Evolutionary conservation across 2,797 vertebrate species (phyloP).

Genomic region (Peromyscus eremicus): DNA sequence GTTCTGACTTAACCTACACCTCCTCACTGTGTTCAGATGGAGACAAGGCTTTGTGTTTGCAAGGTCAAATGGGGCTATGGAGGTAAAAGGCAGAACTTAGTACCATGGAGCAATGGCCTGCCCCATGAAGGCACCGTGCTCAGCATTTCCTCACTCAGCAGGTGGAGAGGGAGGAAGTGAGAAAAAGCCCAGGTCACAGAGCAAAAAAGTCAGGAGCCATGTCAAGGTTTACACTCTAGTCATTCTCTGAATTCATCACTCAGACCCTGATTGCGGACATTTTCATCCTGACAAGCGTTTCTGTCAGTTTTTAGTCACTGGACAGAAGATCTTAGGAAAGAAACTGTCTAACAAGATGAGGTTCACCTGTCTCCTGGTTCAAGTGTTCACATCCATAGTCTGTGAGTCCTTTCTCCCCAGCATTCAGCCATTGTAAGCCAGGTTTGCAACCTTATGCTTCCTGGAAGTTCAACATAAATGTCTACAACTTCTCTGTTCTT

Average conservation of each 20-base stretch:
- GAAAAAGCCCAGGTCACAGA: neutral
- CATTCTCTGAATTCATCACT: no score
- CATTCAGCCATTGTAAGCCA: neutral
- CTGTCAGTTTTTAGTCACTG: neutral
- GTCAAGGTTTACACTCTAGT: neutral
- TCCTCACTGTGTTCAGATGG: accelerated
- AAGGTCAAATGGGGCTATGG: neutral
- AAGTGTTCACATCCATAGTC: neutral
- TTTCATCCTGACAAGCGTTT: neutral
- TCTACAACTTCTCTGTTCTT: neutral
- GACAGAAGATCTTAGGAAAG: neutral
- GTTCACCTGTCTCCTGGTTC: neutral
- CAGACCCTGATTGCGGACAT: neutral
- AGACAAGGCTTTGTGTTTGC: no score
- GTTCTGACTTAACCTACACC: no score
- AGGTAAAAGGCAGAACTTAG: neutral
- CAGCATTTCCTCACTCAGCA: neutral
- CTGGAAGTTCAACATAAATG: neutral
- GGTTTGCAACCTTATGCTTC: neutral
- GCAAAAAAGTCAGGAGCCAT: neutral
- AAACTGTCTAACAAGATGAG: neutral
- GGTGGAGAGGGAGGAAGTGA: no score
- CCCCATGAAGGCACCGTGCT: neutral
- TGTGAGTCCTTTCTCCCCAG: neutral
- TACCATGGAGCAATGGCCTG: neutral